A percentile compares a stretch with the other conserved stretches of the same genome.
phyloP scores from a whole-genome alignment of 2,113 vertebrate genomes.

The Cynopterus brachyotis region DNA sequence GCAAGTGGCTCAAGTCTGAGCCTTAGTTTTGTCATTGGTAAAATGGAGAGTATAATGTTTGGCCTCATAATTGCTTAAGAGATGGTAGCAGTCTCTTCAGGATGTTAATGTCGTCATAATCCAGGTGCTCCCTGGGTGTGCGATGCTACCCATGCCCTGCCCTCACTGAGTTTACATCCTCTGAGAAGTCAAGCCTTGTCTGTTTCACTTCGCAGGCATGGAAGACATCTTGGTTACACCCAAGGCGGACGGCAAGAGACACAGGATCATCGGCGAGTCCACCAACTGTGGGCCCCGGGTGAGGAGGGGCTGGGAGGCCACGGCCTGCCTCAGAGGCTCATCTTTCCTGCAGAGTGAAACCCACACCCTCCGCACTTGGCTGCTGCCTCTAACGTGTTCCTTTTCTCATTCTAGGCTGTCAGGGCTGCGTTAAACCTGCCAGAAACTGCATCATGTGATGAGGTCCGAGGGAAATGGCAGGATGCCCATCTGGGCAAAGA shows the following conservation, averaged over 20 bases:
- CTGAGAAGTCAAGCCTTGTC: not conserved
- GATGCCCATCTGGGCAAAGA: constrained; percentile 95
- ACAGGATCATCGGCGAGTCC: constrained; percentile 89
- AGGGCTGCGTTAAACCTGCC: constrained; percentile 91
- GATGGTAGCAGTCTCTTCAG: not conserved
- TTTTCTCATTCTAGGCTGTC: constrained; percentile 86
- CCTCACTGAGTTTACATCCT: not conserved
- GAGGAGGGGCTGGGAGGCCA: constrained; percentile 26
- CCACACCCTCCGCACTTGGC: not conserved
- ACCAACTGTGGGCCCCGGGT: constrained; percentile 88
- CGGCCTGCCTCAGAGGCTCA: accelerated
- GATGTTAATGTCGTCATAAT: not conserved
- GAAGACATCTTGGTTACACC: constrained; percentile 96
- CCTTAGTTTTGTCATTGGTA: not conserved
- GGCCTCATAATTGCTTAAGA: not conserved
- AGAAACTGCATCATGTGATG: constrained; percentile 80
- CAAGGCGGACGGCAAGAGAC: constrained; percentile 87
- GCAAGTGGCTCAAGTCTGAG: not conserved
- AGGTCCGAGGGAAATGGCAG: constrained; percentile 92
- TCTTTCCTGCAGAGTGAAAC: not conserved
- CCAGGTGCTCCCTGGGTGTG: not conserved
- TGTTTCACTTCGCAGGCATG: constrained; percentile 85
- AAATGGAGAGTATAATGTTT: not conserved
- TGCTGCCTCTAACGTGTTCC: not conserved
- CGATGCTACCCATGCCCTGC: accelerated